These are phyloP conservation scores for Melanotaenia duboulayi DNA, from an alignment of 2,113 vertebrate genomes.

Conservation along the genomic window DNA sequence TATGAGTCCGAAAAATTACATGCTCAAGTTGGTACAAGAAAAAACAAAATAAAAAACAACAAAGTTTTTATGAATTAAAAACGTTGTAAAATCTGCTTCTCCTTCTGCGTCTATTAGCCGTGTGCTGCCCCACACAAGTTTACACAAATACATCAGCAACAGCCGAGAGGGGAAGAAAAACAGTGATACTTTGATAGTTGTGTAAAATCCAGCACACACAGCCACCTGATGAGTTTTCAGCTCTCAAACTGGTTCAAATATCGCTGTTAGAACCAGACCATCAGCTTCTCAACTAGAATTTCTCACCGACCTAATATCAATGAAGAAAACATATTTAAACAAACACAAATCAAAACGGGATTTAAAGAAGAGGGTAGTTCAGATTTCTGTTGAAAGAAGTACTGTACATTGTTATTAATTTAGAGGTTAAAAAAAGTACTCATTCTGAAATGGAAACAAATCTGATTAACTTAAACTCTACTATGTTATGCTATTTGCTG, in stretches of 20 bases:
- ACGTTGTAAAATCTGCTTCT: not conserved
- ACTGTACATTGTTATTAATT: too few relatives aligned
- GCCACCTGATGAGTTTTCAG: not conserved
- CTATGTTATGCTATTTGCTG: too few relatives aligned
- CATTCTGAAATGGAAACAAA: too few relatives aligned
- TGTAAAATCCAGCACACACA: not conserved
- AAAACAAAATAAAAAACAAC: not conserved
- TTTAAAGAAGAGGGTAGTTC: too few relatives aligned
- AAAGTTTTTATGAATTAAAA: not conserved
- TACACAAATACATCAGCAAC: not conserved
- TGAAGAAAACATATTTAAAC: not conserved
- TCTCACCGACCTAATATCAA: not conserved
- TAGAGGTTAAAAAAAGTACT: too few relatives aligned
- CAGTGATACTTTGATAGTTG: not conserved
- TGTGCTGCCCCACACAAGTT: constrained; percentile 18
- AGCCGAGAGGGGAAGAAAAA: not conserved
- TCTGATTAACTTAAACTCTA: too few relatives aligned
- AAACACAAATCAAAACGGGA: not conserved
- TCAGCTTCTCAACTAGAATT: not conserved
- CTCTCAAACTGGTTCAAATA: not conserved
- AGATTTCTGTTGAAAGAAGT: not conserved
- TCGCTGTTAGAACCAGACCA: too few relatives aligned
- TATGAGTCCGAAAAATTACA: constrained; percentile 1
- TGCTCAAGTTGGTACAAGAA: not conserved
- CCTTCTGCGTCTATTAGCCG: not conserved